These are phyloP conservation scores for Sabellastarte sp. DNA, from an alignment of 2,888 invertebrate species.

Conservation along the genomic window DNA sequence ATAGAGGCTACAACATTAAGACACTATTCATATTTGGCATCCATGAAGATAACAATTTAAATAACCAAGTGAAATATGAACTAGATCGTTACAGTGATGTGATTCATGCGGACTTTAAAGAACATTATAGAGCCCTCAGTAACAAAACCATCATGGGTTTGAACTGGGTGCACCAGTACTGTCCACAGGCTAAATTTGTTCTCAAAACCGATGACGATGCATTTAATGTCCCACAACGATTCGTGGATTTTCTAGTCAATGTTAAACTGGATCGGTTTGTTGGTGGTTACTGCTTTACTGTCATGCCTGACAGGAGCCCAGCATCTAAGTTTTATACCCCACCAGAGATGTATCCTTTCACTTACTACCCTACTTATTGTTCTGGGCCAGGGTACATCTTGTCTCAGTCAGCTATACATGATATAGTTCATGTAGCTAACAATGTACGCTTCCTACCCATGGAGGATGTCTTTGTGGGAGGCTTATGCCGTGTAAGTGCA, in stretches of 20 bases:
- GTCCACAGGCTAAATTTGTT: constrained; percentile 21
- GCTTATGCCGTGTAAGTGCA: constrained; percentile 25
- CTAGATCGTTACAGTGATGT: constrained; percentile 23
- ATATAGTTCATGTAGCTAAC: constrained; percentile 16
- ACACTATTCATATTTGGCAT: constrained; percentile 29
- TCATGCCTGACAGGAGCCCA: constrained; percentile 27
- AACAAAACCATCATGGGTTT: constrained; percentile 30
- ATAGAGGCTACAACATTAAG: constrained; percentile 25
- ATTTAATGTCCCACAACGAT: constrained; percentile 28
- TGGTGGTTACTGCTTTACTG: constrained; percentile 35
- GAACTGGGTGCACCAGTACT: constrained; percentile 20
- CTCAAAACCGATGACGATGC: constrained; percentile 34
- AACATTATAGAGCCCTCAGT: constrained; percentile 24
- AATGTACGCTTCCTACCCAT: constrained; percentile 26
- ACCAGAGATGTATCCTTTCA: constrained; percentile 19
- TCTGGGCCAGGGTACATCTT: constrained; percentile 32
- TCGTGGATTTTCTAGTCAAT: constrained; percentile 24
- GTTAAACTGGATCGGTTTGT: constrained; percentile 16
- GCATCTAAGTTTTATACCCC: constrained; percentile 27
- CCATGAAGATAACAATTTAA: constrained; percentile 29
- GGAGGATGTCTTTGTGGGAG: constrained; percentile 33
- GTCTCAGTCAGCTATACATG: constrained; percentile 23
- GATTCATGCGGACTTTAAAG: constrained; percentile 22
- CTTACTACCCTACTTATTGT: constrained; percentile 34
- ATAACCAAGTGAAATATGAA: constrained; percentile 24